Base-by-base conservation (phyloP, 2,797 vertebrate species). In the Ctenopoma multispine region DNA sequence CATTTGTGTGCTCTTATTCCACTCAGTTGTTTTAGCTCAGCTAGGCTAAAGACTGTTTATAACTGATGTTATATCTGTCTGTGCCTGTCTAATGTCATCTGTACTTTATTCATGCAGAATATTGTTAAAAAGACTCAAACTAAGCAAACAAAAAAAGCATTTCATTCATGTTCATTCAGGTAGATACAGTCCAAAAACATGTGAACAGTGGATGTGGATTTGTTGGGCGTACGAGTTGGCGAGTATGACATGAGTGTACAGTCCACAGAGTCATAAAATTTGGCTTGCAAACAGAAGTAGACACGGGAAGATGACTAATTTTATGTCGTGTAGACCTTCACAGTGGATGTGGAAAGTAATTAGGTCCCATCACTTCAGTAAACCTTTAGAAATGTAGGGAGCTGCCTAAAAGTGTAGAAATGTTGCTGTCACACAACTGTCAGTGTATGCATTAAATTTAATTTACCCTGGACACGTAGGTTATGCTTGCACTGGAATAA, bases 291-390 rank as follows among this genome's bases (percentile, higher is more conserved):
- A 14, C 58, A 36, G 3, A 72, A 14, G 41, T 50, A 74, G 69
- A 34, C 21, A 11, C 17, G 21, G 21, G 15, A 17, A 40, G 15
- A 48, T 40, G 41, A 34, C 15, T 27, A 57, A 43, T 57, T 0
- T 24, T 48, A 53, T 57, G 63, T 31, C 41, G 62, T 44, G 13
- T 61, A 47, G 34, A 80, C 34, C 46, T 40, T 56, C 20, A 66
- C 18, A 57, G 5, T 4, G 13, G 47, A 58, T 49, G 21, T 49
- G 29, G 27, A 63, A 58, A 51, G 6, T 46, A 15, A 47, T 49
- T 24, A 53, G 38, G n/a, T 55, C 1, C 23, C 27, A 23, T 51
- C 17, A 23, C 15, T 36, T 55, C 23, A 62, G 23, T 9, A 57
- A 68, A 44, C 47, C 21, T 53, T 55, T 15, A 5, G 11, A 23